Evolutionary conservation across 2,888 invertebrate genomes (phyloP).

Genomic region (Bedellia somnulentella): DNA sequence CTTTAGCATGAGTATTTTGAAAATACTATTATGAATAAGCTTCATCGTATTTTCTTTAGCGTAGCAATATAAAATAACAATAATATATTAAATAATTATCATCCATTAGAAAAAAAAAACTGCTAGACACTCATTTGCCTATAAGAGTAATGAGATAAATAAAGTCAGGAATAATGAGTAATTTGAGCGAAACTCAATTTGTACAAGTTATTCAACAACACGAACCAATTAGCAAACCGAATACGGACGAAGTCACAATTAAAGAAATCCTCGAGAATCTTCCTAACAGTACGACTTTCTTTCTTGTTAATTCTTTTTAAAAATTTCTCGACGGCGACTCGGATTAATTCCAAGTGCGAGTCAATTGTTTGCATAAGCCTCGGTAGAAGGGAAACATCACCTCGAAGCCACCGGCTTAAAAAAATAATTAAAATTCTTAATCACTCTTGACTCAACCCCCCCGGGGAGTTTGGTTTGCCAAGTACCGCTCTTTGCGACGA

Average conservation of each 20-base stretch:
- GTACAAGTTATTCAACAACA: slow-evolving; percentile 36
- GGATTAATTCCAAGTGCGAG: slow-evolving; percentile 61
- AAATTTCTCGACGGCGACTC: slow-evolving; percentile 33
- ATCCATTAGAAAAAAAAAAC: too few species aligned
- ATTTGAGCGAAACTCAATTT: slow-evolving; percentile 34
- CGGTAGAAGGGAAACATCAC: slow-evolving; percentile 53
- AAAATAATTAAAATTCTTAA: slow-evolving; percentile 63
- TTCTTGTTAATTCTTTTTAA: slow-evolving; percentile 61
- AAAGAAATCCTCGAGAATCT: slow-evolving; percentile 57
- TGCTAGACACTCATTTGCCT: too few species aligned
- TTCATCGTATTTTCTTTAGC: too few species aligned
- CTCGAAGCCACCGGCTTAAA: slow-evolving; percentile 59
- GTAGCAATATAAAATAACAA: too few species aligned
- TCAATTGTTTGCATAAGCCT: slow-evolving; percentile 61
- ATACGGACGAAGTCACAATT: slow-evolving; percentile 54
- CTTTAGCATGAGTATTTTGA: too few species aligned
- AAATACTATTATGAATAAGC: too few species aligned
- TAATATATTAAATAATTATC: too few species aligned
- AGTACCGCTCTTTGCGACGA: slow-evolving; percentile 6
- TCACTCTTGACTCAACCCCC: slow-evolving; percentile 57
- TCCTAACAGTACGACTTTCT: slow-evolving; percentile 58
- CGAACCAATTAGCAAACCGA: slow-evolving; percentile 53
- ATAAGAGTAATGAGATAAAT: too few species aligned
- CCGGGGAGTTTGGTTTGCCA: slow-evolving; percentile 24
- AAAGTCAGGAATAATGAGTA: too few species aligned